Evolutionary conservation across 2,797 vertebrate species (phyloP).

Genomic region (Enteromius radiatus): DNA sequence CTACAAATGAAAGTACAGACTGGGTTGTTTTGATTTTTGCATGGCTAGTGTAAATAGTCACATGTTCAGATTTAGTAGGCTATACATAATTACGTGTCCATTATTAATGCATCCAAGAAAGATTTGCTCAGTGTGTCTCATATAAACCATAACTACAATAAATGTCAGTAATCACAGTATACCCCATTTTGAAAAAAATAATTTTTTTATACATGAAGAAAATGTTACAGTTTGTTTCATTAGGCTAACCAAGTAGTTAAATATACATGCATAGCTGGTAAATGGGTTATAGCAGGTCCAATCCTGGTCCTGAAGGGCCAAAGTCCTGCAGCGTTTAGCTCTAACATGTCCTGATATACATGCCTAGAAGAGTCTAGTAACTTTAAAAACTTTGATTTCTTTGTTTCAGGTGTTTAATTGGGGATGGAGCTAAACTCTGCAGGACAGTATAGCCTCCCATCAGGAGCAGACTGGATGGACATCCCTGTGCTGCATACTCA

Average conservation of each 20-base stretch:
- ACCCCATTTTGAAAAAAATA: background rate
- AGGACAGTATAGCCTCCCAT: background rate
- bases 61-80: background rate
- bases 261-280: background rate
- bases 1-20: background rate
- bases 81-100: background rate
- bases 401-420: constrained; percentile 12
- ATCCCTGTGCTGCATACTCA: background rate
- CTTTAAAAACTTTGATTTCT: constrained; percentile 5
- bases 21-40: background rate
- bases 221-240: background rate
- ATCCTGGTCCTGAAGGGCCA: background rate
- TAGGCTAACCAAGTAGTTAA: background rate
- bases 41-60: background rate
- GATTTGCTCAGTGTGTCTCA: background rate
- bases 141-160: background rate
- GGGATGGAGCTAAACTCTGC: background rate
- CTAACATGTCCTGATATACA: background rate
- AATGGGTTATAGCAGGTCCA: background rate
- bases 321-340: background rate
- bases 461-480: background rate
- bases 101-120: background rate
- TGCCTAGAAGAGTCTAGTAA: background rate
- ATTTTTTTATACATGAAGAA: background rate
- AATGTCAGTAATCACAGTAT: background rate